A percentile compares a stretch with the other conserved stretches of the same genome.
Evolutionary conservation across 2,888 invertebrate genomes (phyloP).

Genomic region (Anorthoa munda): DNA sequence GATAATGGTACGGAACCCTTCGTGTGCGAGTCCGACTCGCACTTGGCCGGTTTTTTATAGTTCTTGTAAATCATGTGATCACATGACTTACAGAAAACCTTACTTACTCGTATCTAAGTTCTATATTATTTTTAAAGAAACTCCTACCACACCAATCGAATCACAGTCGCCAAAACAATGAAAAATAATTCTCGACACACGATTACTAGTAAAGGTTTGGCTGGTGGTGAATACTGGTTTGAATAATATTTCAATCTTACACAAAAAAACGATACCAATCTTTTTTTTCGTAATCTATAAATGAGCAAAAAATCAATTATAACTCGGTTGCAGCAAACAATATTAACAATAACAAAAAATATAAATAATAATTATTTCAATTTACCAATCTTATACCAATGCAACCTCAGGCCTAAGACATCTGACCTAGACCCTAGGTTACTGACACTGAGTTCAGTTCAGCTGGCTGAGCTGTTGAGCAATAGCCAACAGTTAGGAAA

Average conservation of each 20-base stretch:
- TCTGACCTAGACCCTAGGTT: conserved; percentile 54
- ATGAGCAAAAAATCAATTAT: conserved; percentile 11
- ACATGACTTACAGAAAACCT: too few species aligned
- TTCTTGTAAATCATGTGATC: too few species aligned
- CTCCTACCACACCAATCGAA: too few species aligned
- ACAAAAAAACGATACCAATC: not conserved
- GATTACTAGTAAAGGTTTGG: too few species aligned
- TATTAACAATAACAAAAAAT: conserved; percentile 17
- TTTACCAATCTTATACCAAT: conserved; percentile 37
- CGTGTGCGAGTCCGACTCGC: too few species aligned
- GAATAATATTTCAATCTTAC: not conserved
- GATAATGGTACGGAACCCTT: too few species aligned
- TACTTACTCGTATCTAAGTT: too few species aligned
- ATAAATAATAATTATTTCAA: not conserved
- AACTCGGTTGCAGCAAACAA: conserved; percentile 8
- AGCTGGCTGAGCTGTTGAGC: conserved; percentile 23
- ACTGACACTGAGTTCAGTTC: conserved; percentile 31
- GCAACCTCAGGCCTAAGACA: conserved; percentile 22
- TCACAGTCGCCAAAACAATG: too few species aligned
- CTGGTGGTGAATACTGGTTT: too few species aligned
- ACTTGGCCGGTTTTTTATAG: too few species aligned
- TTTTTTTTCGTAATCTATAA: not conserved
- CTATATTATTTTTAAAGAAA: too few species aligned
- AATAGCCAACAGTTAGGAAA: conserved; percentile 43
- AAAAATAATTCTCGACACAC: too few species aligned